A percentile compares a stretch with the other conserved stretches of the same genome.
Conservation (phyloP, 1,140 invertebrate genomes). For the Ostrea edulis region DNA sequence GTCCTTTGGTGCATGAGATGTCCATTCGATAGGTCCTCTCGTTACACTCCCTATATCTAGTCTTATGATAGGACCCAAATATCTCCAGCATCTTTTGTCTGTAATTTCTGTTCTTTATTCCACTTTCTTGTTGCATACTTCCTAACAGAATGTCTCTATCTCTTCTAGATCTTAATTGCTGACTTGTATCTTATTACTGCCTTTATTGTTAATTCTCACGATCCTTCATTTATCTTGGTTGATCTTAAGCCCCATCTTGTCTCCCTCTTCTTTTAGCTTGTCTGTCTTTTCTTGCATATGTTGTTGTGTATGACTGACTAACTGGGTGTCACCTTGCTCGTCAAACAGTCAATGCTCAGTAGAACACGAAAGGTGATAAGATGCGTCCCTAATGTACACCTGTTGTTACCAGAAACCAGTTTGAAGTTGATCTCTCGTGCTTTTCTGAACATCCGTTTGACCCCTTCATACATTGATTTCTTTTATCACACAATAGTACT, state of each 20-base stretch:
- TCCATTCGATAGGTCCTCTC: too few species aligned
- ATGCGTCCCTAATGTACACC: not conserved
- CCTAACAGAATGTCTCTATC: too few species aligned
- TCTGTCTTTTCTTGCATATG: constrained; percentile 42
- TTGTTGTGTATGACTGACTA: constrained; percentile 38
- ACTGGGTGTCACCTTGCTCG: constrained; percentile 49
- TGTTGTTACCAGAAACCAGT: constrained; percentile 18
- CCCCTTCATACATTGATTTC: not conserved
- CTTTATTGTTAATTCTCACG: constrained; percentile 35
- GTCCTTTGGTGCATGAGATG: too few species aligned
- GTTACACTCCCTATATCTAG: too few species aligned
- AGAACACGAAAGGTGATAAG: too few species aligned
- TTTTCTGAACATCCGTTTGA: not conserved
- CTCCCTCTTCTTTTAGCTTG: too few species aligned
- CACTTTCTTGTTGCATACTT: constrained; percentile 41
- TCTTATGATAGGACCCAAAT: too few species aligned
- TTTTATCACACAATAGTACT: too few species aligned
- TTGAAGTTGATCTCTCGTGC: not conserved
- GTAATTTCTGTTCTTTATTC: too few species aligned
- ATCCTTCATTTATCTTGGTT: not conserved
- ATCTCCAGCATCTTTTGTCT: too few species aligned
- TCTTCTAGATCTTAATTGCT: not conserved
- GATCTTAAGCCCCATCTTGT: too few species aligned
- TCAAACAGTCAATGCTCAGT: constrained; percentile 11
- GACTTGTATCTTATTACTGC: not conserved